Conservation (phyloP, 2,113 vertebrate species). For the Ceuthmochares aereus region DNA sequence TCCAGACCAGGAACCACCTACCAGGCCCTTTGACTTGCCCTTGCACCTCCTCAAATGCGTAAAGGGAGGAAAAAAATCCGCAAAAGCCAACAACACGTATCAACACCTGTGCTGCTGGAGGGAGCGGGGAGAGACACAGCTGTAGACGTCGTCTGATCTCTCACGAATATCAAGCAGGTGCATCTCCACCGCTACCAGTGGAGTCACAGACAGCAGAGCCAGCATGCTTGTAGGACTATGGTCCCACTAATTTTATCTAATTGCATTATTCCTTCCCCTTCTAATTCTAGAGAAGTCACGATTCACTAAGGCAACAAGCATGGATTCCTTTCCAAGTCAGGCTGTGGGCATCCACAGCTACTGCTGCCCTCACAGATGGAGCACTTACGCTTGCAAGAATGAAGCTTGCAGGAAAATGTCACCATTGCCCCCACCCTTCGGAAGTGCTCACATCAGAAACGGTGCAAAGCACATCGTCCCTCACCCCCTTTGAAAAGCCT, state of each 20-base stretch:
- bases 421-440: background rate
- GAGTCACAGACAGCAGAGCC: background rate
- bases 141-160: background rate
- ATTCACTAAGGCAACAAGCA: background rate
- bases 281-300: background rate
- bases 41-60: background rate
- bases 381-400: background rate
- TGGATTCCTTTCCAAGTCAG: background rate
- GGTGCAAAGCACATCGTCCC: background rate
- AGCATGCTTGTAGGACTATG: accelerated
- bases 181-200: background rate
- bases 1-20: background rate
- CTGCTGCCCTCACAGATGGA: background rate
- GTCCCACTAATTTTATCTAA: background rate
- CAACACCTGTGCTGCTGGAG: background rate
- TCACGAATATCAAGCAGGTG: background rate
- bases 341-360: background rate
- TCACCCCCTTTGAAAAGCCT: background rate
- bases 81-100: background rate
- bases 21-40: background rate
- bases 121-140: background rate
- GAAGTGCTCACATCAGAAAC: background rate
- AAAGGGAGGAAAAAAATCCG: background rate
- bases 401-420: background rate
- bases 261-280: background rate